Conservation (phyloP, 1,140 invertebrate genomes). For the Lerema accius region DNA sequence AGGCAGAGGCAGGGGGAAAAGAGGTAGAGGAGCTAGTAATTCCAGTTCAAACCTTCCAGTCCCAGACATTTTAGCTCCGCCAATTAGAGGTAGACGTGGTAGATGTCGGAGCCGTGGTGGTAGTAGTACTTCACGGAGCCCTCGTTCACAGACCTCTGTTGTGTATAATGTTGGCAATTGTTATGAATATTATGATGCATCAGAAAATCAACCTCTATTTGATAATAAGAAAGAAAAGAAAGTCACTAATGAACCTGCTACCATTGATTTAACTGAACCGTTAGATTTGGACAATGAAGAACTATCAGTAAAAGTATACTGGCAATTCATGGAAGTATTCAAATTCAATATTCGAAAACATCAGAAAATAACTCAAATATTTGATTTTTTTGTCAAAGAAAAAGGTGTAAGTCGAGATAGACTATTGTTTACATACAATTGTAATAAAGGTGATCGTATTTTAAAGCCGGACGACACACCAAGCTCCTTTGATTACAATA, state of each 20-base stretch:
- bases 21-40: too few species aligned
- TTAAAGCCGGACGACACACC: slow-evolving; percentile 61
- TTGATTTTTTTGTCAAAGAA: slow-evolving; percentile 54
- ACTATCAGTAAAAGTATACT: slow-evolving; percentile 66
- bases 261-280: slow-evolving; percentile 39
- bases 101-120: slow-evolving; percentile 3
- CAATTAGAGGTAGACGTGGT: too few species aligned
- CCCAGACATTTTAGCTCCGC: too few species aligned
- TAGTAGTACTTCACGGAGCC: too few species aligned
- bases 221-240: slow-evolving; percentile 24
- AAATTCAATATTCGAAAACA: slow-evolving; percentile 60
- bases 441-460: slow-evolving; percentile 38
- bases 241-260: slow-evolving; percentile 11
- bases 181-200: slow-evolving; percentile 59
- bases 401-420: slow-evolving; percentile 53
- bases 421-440: slow-evolving; percentile 62
- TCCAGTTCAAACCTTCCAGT: too few species aligned
- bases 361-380: slow-evolving; percentile 67
- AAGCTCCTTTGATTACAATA: slow-evolving; percentile 61
- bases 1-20: slow-evolving; percentile 28
- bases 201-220: slow-evolving; percentile 53
- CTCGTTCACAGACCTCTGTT: slow-evolving; percentile 22
- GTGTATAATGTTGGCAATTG: slow-evolving; percentile 63
- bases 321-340: slow-evolving; percentile 56
- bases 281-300: slow-evolving; percentile 62